A percentile compares a stretch with the other conserved stretches of the same genome.
These are phyloP conservation scores for Tenodera sinensis DNA, from an alignment of 2,888 invertebrate genomes.

Conservation along the genomic window DNA sequence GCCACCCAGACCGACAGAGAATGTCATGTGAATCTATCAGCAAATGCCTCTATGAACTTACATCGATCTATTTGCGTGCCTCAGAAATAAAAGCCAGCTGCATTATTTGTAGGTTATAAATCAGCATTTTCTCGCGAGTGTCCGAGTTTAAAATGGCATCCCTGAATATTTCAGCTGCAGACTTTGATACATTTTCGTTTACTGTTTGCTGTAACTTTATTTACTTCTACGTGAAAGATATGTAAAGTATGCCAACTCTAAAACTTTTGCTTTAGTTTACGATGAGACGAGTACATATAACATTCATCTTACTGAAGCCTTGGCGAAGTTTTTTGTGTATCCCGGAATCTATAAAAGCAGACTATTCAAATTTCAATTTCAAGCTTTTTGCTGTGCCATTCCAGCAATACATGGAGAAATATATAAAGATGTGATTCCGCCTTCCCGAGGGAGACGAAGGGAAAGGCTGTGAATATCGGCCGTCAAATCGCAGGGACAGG, in stretches of 20 bases:
- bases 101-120: no score
- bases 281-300: background rate
- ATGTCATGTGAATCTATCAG: no score
- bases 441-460: background rate
- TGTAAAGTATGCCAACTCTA: background rate
- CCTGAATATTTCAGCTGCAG: no score
- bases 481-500: background rate
- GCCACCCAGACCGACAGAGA: no score
- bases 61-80: no score
- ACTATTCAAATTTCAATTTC: background rate
- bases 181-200: no score
- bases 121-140: no score
- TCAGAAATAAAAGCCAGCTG: no score
- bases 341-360: background rate
- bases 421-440: background rate
- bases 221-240: no score
- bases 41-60: no score
- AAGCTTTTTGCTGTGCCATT: background rate
- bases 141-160: no score
- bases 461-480: background rate
- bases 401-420: background rate
- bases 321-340: background rate
- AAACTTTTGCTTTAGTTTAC: background rate
- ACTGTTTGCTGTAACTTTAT: no score
- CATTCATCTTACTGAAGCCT: background rate